phyloP scores from a whole-genome alignment of 2,888 invertebrate genomes.

The Zaprionus bogoriensis region DNA sequence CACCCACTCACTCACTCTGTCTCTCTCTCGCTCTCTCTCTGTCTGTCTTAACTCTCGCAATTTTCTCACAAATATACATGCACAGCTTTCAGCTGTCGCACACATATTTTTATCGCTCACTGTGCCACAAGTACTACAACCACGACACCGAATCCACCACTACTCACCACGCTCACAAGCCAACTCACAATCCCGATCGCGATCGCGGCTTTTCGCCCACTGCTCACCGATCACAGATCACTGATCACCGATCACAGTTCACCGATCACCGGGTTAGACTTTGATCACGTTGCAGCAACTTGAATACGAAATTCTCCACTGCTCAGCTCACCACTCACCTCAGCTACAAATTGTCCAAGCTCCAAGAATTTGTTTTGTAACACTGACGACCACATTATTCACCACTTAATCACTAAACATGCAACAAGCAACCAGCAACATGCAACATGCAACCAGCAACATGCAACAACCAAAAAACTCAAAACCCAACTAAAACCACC shows the following conservation, averaged over 20 bases:
- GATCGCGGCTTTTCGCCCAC: constrained; percentile 33
- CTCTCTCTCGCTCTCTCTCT: constrained; percentile 24
- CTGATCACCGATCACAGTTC: constrained; percentile 39
- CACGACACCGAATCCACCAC: constrained; percentile 22
- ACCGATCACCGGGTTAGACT: constrained; percentile 46
- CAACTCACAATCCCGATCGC: constrained; percentile 31
- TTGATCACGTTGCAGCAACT: constrained; percentile 54
- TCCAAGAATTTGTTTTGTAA: constrained; percentile 40
- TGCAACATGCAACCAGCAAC: constrained; percentile 44
- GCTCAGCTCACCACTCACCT: constrained; percentile 63
- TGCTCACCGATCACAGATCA: constrained; percentile 32
- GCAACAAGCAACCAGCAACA: constrained; percentile 34
- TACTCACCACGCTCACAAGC: constrained; percentile 20
- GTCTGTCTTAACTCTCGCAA: constrained; percentile 33
- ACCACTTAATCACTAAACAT: constrained; percentile 46
- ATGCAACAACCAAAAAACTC: constrained; percentile 30
- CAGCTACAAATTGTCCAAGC: constrained; percentile 46
- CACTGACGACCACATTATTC: constrained; percentile 53
- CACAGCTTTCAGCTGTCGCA: constrained; percentile 55
- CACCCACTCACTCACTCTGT: constrained; percentile 25
- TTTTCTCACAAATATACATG: constrained; percentile 47
- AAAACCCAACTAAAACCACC: constrained; percentile 31
- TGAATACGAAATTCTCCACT: constrained; percentile 48
- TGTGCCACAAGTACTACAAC: constrained; percentile 35
- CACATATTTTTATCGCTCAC: constrained; percentile 60